Percentiles rank a stretch among this genome's conserved stretches.
Evolutionary conservation across 2,113 vertebrate species (phyloP).

Genomic region (Elgaria multicarinata): DNA sequence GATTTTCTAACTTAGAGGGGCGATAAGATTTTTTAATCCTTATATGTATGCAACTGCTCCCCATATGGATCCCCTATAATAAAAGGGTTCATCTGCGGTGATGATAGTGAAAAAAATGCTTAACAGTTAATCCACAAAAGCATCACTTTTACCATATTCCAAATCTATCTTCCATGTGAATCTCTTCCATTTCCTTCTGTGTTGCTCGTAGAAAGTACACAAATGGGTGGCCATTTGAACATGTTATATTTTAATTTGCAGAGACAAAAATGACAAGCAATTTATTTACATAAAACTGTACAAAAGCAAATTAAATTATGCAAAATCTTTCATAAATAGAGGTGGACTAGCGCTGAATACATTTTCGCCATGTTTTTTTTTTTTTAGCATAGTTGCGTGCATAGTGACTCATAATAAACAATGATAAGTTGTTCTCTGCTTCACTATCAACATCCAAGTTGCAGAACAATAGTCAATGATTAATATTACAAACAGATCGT

Average conservation of each 20-base stretch:
- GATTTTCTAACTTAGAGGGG: neutral
- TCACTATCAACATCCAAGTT: conserved; percentile 99
- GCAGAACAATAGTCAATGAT: conserved; percentile 98
- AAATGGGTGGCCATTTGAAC: conserved; percentile 83
- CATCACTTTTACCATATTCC: neutral
- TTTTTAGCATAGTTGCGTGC: conserved; percentile 98
- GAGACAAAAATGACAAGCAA: conserved; percentile 99
- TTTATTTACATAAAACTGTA: conserved; percentile 99
- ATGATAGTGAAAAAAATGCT: neutral
- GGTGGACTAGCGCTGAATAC: conserved; percentile 98
- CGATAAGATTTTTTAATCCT: neutral
- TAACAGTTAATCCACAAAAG: too few relatives aligned
- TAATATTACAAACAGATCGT: conserved; percentile 96
- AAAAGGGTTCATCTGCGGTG: neutral
- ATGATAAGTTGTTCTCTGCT: conserved; percentile 96
- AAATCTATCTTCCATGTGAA: conserved; percentile 29
- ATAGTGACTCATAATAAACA: conserved; percentile 99
- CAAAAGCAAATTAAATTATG: conserved; percentile 99
- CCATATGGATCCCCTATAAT: neutral
- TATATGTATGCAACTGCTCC: neutral
- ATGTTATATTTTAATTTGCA: conserved; percentile 99
- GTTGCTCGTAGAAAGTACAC: conserved; percentile 67
- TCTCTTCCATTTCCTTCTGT: conserved; percentile 39
- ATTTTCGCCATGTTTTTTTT: conserved; percentile 90
- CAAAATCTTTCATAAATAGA: conserved; percentile 99